Evolutionary conservation across 2,888 invertebrate genomes (phyloP).

Genomic region (Sericinus montela): DNA sequence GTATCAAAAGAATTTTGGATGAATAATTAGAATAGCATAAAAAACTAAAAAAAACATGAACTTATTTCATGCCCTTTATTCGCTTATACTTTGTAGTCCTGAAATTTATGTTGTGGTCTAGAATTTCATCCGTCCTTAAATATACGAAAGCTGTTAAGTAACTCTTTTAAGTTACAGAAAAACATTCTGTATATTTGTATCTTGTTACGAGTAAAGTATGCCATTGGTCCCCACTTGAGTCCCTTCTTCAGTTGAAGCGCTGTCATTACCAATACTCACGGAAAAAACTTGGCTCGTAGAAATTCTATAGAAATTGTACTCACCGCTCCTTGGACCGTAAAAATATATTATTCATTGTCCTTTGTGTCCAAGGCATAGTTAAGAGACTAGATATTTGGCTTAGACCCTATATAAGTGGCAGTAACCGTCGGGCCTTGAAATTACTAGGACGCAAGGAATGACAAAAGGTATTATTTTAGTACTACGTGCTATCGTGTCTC

Average conservation of each 20-base stretch:
- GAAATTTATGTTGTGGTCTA: too few relatives aligned
- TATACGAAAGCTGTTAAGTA: neutral
- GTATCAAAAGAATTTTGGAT: slow-evolving; percentile 9
- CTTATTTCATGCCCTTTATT: neutral
- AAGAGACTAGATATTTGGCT: neutral
- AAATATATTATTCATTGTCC: slow-evolving; percentile 3
- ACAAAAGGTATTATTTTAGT: slow-evolving; percentile 12
- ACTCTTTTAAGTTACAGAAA: slow-evolving; percentile 18
- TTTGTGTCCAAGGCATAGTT: slow-evolving; percentile 6
- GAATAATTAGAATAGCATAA: neutral
- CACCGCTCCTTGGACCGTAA: slow-evolving; percentile 26
- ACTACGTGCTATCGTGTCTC: slow-evolving; percentile 7
- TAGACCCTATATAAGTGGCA: neutral
- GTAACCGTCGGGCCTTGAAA: neutral
- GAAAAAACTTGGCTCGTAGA: slow-evolving; percentile 38
- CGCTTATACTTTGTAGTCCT: too few relatives aligned
- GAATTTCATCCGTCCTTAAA: too few relatives aligned
- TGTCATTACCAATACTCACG: slow-evolving; percentile 49
- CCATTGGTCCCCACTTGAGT: slow-evolving; percentile 37
- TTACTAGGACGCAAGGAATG: neutral
- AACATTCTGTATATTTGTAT: slow-evolving; percentile 30
- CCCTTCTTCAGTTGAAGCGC: slow-evolving; percentile 40
- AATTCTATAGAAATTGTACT: slow-evolving; percentile 45
- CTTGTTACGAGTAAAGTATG: slow-evolving; percentile 24
- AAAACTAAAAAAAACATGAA: too few relatives aligned